phyloP scores from a whole-genome alignment of 2,797 vertebrate genomes.

The Esox lucius region DNA sequence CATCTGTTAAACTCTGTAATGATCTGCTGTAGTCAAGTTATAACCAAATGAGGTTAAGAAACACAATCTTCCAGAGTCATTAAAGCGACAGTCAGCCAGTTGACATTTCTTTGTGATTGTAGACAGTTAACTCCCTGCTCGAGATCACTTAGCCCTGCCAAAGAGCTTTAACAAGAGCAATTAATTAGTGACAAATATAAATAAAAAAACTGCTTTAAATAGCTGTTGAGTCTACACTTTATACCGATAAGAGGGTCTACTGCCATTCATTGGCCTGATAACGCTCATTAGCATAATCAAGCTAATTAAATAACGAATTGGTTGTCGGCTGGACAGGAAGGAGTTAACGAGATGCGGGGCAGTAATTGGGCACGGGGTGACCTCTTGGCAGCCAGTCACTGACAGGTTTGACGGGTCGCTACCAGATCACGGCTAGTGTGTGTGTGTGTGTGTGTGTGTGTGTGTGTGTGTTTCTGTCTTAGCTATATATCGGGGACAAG shows the following conservation, averaged over 20 bases:
- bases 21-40: neutral
- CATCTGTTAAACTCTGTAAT: neutral
- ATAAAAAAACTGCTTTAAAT: slow-evolving; percentile 51
- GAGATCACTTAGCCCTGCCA: slow-evolving; percentile 23
- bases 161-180: slow-evolving; percentile 34
- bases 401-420: slow-evolving; percentile 6
- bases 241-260: slow-evolving; percentile 42
- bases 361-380: slow-evolving; percentile 59
- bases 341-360: slow-evolving; percentile 64
- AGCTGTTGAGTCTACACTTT: slow-evolving; percentile 45
- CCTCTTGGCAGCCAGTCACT: slow-evolving; percentile 49
- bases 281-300: slow-evolving; percentile 70
- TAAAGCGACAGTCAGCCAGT: neutral
- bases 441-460: neutral
- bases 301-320: slow-evolving; percentile 37
- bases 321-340: slow-evolving; percentile 37
- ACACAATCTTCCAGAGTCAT: neutral
- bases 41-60: neutral
- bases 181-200: slow-evolving; percentile 58
- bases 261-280: slow-evolving; percentile 44
- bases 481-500: no score
- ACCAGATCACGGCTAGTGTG: slow-evolving; percentile 42
- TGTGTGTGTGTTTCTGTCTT: neutral
- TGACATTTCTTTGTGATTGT: slow-evolving; percentile 8
- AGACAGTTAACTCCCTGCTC: neutral